These are phyloP conservation scores for Drosophila triauraria DNA, from an alignment of 1,140 invertebrate genomes.

Conservation along the genomic window DNA sequence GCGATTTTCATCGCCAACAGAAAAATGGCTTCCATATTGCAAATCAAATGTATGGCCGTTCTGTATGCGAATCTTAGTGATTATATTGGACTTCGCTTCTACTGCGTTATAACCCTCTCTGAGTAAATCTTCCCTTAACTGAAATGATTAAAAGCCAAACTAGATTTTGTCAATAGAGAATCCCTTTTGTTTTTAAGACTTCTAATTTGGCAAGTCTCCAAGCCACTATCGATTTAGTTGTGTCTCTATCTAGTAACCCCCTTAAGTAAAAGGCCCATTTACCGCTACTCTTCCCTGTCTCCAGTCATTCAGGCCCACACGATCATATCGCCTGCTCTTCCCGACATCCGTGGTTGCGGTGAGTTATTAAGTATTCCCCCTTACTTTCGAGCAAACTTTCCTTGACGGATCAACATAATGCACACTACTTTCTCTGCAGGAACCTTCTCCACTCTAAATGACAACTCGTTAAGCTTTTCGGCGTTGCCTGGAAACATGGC, in stretches of 20 bases:
- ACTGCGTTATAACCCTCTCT: neutral
- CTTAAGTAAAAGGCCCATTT: neutral
- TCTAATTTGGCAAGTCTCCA: no score
- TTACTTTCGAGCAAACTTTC: constrained; percentile 30
- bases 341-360: neutral
- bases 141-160: neutral
- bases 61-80: no score
- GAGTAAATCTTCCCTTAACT: neutral
- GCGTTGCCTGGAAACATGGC: constrained; percentile 52
- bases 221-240: neutral
- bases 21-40: no score
- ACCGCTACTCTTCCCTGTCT: neutral
- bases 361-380: constrained; percentile 16
- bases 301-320: constrained; percentile 20
- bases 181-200: no score
- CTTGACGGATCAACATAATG: constrained; percentile 12
- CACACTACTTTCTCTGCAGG: constrained; percentile 33
- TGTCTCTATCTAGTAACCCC: neutral
- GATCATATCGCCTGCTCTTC: constrained; percentile 15
- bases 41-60: no score
- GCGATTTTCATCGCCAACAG: no score
- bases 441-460: constrained; percentile 54
- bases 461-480: constrained; percentile 65
- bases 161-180: neutral
- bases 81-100: no score